Base-by-base conservation (phyloP, 2,888 invertebrate genomes). In the Rhingia rostrata region DNA sequence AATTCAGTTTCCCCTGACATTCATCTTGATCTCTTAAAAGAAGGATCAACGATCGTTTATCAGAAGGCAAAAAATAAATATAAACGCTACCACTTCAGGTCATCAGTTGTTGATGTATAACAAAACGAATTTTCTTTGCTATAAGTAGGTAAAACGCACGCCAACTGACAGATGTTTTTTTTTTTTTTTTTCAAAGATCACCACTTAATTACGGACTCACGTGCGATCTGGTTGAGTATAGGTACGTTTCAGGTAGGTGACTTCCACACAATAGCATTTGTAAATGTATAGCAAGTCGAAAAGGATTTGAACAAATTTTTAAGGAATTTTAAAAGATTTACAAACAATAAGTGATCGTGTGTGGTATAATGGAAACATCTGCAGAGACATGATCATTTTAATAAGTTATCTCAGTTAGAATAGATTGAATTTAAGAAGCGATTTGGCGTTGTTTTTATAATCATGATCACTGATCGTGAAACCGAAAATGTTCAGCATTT, bases 181-280 rank as follows among this genome's bases (percentile, higher is more conserved):
- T 4, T 5, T 12, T 7, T 4, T 5, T 2, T 41, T 51, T 64
- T 12, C 6, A 69, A 66, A 33, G 66, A 43, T 54, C 41, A 43
- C n/a, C 6, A 22, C 35, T 35, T 58, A 9, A 30, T 32, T 41
- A 22, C 6, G 14, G 35, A 6, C 32, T 22, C 58, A 39, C 63
- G 54, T 77, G 72, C 77, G 82, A 51, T 75, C 49, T 47, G 45
- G 35, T 39, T 47, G 14, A 35, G 79, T 49, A 64, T 73, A 79
- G 79, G 33, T 22, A 43, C 4, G 7, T 4, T 12, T 60, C 45
- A 79, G 60, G 64, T 79, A 72, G 37, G 22, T 30, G 67, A 54
- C 10, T 56, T 35, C 22, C 14, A 10, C 4, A 22, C 3, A 60
- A 60, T 45, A 60, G 4, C 70, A 72, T 63, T 64, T 79, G 72